Evolutionary conservation across 2,888 invertebrate genomes (phyloP).

Genomic region (Yponomeuta evonymella): DNA sequence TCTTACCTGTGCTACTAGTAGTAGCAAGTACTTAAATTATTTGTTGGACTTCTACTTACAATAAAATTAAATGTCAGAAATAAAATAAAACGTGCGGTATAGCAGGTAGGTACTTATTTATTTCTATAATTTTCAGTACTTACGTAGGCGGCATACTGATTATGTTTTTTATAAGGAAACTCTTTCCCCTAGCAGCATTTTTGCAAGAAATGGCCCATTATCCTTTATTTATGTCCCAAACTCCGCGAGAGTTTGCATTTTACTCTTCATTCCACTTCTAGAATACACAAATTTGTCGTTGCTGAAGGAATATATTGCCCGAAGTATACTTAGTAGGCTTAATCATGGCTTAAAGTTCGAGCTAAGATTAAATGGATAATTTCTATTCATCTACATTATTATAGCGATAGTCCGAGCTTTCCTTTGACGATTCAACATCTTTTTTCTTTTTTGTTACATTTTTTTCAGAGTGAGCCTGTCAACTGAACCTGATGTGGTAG

Average conservation of each 20-base stretch:
- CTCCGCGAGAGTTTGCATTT: constrained; percentile 37
- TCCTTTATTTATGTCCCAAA: constrained; percentile 53
- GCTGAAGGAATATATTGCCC: background rate
- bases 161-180: constrained; percentile 26
- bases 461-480: too few species aligned
- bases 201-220: constrained; percentile 56
- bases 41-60: too few species aligned
- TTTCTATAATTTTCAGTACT: background rate
- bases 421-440: too few species aligned
- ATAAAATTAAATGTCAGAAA: background rate
- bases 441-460: too few species aligned
- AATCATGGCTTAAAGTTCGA: too few species aligned
- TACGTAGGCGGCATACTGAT: constrained; percentile 1
- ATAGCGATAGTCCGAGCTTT: too few species aligned
- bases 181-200: constrained; percentile 51
- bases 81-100: background rate
- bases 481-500: too few species aligned
- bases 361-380: too few species aligned
- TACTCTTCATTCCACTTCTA: constrained; percentile 44
- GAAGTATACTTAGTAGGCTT: background rate
- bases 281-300: constrained; percentile 16
- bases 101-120: background rate
- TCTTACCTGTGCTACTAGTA: too few species aligned
- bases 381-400: too few species aligned
- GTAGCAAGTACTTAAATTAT: too few species aligned